Evolutionary conservation across 2,888 invertebrate species (phyloP), one percentile per base, ranked within the genome.

Genomic region (Caenorhabditis sinica): DNA sequence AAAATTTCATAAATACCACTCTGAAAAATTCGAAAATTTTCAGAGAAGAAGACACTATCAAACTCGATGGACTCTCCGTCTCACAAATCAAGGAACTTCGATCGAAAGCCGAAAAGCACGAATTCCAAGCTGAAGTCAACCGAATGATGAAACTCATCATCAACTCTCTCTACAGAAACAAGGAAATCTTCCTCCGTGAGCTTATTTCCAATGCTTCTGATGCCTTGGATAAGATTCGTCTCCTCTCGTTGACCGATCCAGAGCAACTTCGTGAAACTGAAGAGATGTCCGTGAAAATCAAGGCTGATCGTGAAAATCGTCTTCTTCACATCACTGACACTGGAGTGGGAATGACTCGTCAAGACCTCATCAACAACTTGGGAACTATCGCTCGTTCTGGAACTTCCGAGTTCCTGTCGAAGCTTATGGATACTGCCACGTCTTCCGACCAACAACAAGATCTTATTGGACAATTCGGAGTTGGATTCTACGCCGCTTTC

Each of bases 141-240:
- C 96, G 98, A 81, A 98, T 99, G 97, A 99, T 99, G 99, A 99
- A 99, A 94, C 95, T 99, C 82, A 99, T 99, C 94, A 99, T 99
- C 93, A 99, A 99, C 94, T 99, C 99, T 11, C 94, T 99, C 11
- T 99, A 99, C 94, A 95, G 97, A 91, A 99, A 99, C 94, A 99
- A 99, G 94, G 99, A 99, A 95, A 96, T 96, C 77, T 92, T 92
- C 88, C 87, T 92, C 17, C 87, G 99, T 92, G 99, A 99, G 94
- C 94, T 99, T 93, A 99, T 99, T 93, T 99, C 98, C 0, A 99
- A 99, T 94, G 98, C 97, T 0, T 98, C 98, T 0, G 99, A 99
- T 94, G 99, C 99, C 56, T 94, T 99, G 88, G 99, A 99, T 94
- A 99, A 99, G 87, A 97, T 99, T 92, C 95, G 99, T 30, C 95